phyloP scores from a whole-genome alignment of 2,797 vertebrate species.

The Poecilia picta region DNA sequence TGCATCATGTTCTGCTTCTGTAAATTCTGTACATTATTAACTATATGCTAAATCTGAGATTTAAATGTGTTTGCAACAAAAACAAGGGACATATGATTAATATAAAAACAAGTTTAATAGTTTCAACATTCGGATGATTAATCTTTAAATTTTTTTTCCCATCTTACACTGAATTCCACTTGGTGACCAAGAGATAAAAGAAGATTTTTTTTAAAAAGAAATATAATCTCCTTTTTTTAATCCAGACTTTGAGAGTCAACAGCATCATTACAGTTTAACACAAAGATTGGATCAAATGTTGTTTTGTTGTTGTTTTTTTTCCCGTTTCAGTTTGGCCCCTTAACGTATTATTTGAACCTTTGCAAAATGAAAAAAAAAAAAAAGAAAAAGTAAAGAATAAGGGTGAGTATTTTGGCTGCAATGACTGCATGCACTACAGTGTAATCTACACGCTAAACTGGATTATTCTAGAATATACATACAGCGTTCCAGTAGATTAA shows the following conservation, averaged over 20 bases:
- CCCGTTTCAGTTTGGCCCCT: slow-evolving; percentile 65
- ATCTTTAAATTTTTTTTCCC: slow-evolving; percentile 37
- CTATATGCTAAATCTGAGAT: neutral
- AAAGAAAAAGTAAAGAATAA: slow-evolving; percentile 18
- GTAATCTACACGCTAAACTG: slow-evolving; percentile 44
- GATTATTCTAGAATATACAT: slow-evolving; percentile 5
- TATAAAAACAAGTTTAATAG: slow-evolving; percentile 78
- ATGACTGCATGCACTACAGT: slow-evolving; percentile 68
- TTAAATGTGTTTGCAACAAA: slow-evolving; percentile 22
- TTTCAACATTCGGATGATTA: slow-evolving; percentile 77
- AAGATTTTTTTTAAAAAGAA: slow-evolving; percentile 36
- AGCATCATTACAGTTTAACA: slow-evolving; percentile 59
- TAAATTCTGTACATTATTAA: too few relatives aligned
- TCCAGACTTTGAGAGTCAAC: slow-evolving; percentile 35
- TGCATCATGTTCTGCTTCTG: neutral
- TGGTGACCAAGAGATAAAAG: slow-evolving; percentile 43
- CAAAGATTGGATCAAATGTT: slow-evolving; percentile 34
- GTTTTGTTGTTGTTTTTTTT: slow-evolving; percentile 11
- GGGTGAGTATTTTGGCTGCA: slow-evolving; percentile 28
- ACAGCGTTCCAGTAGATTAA: slow-evolving; percentile 6
- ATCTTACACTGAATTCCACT: slow-evolving; percentile 66
- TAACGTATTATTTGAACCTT: slow-evolving; percentile 46
- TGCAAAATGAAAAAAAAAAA: slow-evolving; percentile 17
- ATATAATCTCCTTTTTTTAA: slow-evolving; percentile 53
- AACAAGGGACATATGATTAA: slow-evolving; percentile 27